Conservation (phyloP, 2,888 invertebrate species). For the Scaptomyza tumidula region DNA sequence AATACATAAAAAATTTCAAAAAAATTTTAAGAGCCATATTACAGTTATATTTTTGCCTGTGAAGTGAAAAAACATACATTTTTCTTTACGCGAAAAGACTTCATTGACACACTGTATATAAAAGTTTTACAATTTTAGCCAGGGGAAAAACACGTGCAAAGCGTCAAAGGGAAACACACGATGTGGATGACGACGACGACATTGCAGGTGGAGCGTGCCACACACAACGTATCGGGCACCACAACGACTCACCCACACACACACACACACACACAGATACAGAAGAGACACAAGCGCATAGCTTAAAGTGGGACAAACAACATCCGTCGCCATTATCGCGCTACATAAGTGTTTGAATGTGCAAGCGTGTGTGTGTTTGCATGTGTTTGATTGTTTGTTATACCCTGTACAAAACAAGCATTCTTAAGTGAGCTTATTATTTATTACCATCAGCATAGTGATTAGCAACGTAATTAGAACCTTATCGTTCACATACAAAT, state of each 20-base stretch:
- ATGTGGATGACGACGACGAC: constrained; percentile 28
- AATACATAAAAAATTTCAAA: no score
- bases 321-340: constrained; percentile 55
- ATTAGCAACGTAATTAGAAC: no score
- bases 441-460: no score
- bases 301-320: constrained; percentile 69
- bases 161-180: constrained; percentile 66
- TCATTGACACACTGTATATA: no score
- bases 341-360: constrained; percentile 3
- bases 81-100: no score
- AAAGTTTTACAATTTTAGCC: constrained; percentile 78
- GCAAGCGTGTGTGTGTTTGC: not conserved
- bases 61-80: no score
- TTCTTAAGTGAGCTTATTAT: no score
- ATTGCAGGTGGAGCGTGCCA: constrained; percentile 29
- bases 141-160: constrained; percentile 75
- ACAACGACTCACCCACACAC: constrained; percentile 14
- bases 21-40: no score
- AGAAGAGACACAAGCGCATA: constrained; percentile 19
- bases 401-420: constrained; percentile 20
- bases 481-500: no score
- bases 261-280: not conserved
- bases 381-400: constrained; percentile 28
- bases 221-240: constrained; percentile 16
- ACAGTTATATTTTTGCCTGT: no score